phyloP scores from a whole-genome alignment of 1,140 invertebrate genomes.

The Argopecten irradians region DNA sequence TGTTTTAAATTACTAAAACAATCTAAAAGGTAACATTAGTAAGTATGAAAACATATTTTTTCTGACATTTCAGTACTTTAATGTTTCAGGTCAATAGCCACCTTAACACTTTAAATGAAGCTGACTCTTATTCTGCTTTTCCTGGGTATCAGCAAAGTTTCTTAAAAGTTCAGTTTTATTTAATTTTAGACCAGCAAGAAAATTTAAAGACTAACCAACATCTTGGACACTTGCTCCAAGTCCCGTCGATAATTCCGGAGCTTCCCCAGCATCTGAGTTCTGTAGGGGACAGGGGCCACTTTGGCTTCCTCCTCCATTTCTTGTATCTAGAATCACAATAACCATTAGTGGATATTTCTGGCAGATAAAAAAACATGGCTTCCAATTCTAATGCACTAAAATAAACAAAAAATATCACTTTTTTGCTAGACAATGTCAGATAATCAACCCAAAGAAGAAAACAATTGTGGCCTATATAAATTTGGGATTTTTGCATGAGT shows the following conservation, averaged over 20 bases:
- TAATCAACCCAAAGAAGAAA: no score
- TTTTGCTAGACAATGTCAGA: not conserved
- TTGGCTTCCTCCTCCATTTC: conserved; percentile 75
- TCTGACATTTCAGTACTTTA: no score
- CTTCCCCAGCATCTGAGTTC: conserved; percentile 71
- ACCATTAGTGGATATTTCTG: no score
- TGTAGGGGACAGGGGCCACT: conserved; percentile 71
- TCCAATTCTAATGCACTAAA: not conserved
- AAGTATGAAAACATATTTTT: no score
- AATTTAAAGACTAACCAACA: conserved; percentile 57
- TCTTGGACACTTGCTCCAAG: conserved; percentile 64
- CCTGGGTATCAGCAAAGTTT: not conserved
- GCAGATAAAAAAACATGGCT: not conserved
- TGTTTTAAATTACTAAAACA: no score
- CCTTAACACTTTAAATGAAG: not conserved
- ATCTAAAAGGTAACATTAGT: no score
- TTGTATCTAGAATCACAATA: conserved; percentile 64
- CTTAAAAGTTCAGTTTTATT: not conserved
- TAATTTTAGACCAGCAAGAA: not conserved
- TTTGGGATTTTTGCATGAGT: no score
- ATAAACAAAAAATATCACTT: not conserved
- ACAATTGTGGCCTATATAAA: no score
- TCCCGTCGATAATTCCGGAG: conserved; percentile 70
- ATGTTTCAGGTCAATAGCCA: not conserved
- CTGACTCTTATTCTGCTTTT: conserved; percentile 16